Base-by-base conservation (phyloP, 2,888 invertebrate species). In the Cryptocheilus praepositus region DNA sequence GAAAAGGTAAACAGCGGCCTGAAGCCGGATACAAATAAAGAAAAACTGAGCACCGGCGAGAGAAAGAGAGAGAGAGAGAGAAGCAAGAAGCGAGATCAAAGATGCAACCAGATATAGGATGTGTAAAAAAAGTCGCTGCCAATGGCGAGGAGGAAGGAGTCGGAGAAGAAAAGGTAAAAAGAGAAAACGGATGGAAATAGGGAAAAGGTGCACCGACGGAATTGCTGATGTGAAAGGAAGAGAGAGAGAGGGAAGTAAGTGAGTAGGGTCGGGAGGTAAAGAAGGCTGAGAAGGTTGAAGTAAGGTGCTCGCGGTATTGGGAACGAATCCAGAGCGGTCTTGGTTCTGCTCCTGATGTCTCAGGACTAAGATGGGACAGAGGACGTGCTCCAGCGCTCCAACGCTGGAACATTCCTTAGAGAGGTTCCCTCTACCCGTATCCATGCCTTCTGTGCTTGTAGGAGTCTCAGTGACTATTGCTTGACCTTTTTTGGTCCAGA, bases 301-400 rank as follows among this genome's bases (percentile, higher is more conserved):
- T n/a, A n/a, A n/a, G n/a, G n/a, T n/a, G 28, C 21, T 25, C 36
- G 44, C 57, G 53, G 49, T 56, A 64, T 62, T 62, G 52, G 61
- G 70, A 54, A 69, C 46, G 69, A 62, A 64, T 64, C 52, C 19
- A 22, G 22, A 18, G 5, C 46, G 49, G 25, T 49, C 45, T 28
- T 43, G 16, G 18, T 36, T 11, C 7, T 11, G 11, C 36, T 36
- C 36, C 36, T 5, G 36, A 36, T 36, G 36, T 64, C 52, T 55
- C 18, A 49, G 51, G 64, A 67, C 63, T 56, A 63, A 61, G 62
- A 61, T 22, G 52, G 59, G 28, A 70, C 57, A 54, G 44, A 15
- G 22, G 56, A 61, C 46, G 63, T 71, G 68, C 57, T 36, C 46
- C 25, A 46, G 45, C 58, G 45, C 19, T n/a, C 7, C 21, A 45